Evolutionary conservation across 2,888 invertebrate species (phyloP), one percentile per base, ranked within the genome.

Genomic region (Parnassius smintheus): DNA sequence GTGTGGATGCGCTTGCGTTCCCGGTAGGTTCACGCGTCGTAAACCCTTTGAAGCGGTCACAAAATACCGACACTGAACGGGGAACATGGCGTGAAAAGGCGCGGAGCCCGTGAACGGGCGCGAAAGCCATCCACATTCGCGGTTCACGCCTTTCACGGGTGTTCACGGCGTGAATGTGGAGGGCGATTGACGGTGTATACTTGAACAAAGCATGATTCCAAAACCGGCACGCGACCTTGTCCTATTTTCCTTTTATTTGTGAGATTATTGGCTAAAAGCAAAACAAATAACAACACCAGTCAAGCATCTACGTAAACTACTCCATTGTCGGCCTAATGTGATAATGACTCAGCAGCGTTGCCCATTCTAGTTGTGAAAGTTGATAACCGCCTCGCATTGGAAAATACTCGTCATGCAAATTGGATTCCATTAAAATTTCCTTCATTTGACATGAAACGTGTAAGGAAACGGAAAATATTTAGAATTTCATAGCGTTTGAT

Each of bases 331-430:
- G 10, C n/a, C 52, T 57, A 46, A 56, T 61, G 25, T 35, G 41
- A 46, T 12, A 57, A 53, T 56, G 61, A 62, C 41, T 57, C 56
- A 53, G 48, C 48, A 42, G 35, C 46, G 53, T 44, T 53, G 57
- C 22, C 52, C 13, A 53, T 62, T 62, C 46, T 22, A 48, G 42
- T 52, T 22, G 42, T 57, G 52, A 41, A 57, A 56, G 62, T 45
- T 41, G 62, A 57, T 53, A 56, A 56, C 42, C 9, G 41, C 13
- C 56, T 45, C 49, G 25, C 44, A 61, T 54, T 56, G 44, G 25
- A 50, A 56, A 51, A 56, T 50, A 35, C 51, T 25, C n/a, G n/a
- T 56, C 56, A 61, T 62, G 48, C 53, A 62, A 57, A 62, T 56
- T 54, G 46, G 12, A 13, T 22, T 2, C 9, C 46, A 62, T 62